Percentiles rank a stretch among this genome's conserved stretches.
These are phyloP conservation scores for Scaptomyza tumidula DNA, from an alignment of 2,888 invertebrate species.

Conservation along the genomic window DNA sequence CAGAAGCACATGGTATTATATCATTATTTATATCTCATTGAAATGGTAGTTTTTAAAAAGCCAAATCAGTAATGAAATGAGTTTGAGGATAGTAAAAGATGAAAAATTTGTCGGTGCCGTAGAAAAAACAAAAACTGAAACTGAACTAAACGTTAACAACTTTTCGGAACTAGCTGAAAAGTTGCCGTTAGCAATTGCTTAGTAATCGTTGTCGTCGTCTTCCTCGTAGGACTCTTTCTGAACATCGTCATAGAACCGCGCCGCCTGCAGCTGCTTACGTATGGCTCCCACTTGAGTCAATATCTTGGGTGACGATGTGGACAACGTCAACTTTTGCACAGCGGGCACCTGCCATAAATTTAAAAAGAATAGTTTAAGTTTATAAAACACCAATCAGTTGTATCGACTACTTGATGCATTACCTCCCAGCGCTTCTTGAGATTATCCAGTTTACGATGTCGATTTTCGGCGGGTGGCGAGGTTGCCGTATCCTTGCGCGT, in stretches of 20 bases:
- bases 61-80: constrained; percentile 9
- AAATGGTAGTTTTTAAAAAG: constrained; percentile 18
- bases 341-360: constrained; percentile 86
- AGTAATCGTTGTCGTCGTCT: constrained; percentile 50
- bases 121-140: constrained; percentile 11
- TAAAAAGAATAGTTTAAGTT: neutral
- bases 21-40: constrained; percentile 45
- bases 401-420: constrained; percentile 25
- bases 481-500: constrained; percentile 72
- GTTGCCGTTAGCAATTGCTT: constrained; percentile 31
- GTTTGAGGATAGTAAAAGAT: constrained; percentile 8
- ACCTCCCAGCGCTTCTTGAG: constrained; percentile 86
- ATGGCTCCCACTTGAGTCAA: constrained; percentile 89
- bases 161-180: constrained; percentile 33
- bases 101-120: constrained; percentile 20
- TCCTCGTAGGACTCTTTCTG: constrained; percentile 22
- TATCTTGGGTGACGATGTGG: constrained; percentile 84
- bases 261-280: constrained; percentile 88
- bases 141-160: constrained; percentile 29
- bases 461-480: constrained; percentile 29
- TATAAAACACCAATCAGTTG: neutral
- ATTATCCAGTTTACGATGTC: constrained; percentile 72
- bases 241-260: constrained; percentile 85
- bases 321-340: constrained; percentile 85
- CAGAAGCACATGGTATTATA: constrained; percentile 67